A percentile compares a stretch with the other conserved stretches of the same genome.
Conservation (phyloP, 2,113 vertebrate species). For the Serilophus lunatus region DNA sequence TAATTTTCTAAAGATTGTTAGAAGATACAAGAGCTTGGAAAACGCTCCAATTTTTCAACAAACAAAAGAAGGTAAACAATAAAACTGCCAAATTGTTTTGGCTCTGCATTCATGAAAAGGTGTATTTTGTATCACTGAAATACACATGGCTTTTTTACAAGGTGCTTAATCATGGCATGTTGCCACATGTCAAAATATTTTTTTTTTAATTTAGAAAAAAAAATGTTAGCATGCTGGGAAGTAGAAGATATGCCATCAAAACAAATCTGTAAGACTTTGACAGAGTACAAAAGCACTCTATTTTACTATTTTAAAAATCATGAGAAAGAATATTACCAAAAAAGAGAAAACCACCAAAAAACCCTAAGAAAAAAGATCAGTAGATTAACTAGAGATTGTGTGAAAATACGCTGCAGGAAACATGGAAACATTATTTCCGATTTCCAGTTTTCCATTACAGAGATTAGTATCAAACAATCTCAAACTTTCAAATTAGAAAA, state of each 20-base stretch:
- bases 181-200: neutral
- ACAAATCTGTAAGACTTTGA: neutral
- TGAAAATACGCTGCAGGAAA: neutral
- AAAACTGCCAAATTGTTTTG: constrained; percentile 2
- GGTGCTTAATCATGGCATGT: neutral
- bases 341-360: neutral
- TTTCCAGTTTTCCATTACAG: neutral
- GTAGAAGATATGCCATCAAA: neutral
- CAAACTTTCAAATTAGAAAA: neutral
- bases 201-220: neutral
- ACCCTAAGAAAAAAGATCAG: neutral
- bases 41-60: neutral
- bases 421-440: neutral
- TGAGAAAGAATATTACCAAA: neutral
- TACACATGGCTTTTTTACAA: neutral
- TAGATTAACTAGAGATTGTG: neutral
- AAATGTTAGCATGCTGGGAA: neutral
- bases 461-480: neutral
- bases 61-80: constrained; percentile 21
- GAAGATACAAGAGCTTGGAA: neutral
- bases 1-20: constrained; percentile 33
- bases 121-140: constrained; percentile 20
- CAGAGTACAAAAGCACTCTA: neutral
- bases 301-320: neutral
- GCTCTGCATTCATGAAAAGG: neutral